Evolutionary conservation across 2,113 vertebrate species (phyloP).

Genomic region (Plotosus lineatus): DNA sequence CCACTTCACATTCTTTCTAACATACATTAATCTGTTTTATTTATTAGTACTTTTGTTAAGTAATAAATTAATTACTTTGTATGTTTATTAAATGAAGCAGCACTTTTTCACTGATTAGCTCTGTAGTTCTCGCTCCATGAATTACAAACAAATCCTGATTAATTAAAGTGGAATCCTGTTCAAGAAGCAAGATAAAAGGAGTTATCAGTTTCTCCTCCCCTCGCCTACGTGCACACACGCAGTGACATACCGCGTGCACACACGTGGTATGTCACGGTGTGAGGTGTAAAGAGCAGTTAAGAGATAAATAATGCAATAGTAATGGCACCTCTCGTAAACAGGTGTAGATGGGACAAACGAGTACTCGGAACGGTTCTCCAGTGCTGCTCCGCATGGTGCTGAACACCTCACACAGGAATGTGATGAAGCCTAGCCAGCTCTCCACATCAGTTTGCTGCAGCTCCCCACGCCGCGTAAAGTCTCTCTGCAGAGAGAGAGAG

Average conservation of each 20-base stretch:
- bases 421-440: slow-evolving; percentile 97
- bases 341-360: slow-evolving; percentile 96
- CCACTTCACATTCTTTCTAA: background rate
- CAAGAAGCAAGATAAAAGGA: background rate
- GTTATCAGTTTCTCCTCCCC: background rate
- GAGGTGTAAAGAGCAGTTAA: too few species aligned
- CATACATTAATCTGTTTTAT: background rate
- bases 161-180: background rate
- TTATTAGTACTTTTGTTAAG: background rate
- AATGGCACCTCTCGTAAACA: slow-evolving; percentile 93
- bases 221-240: background rate
- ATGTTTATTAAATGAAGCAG: background rate
- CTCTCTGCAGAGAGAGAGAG: slow-evolving; percentile 77
- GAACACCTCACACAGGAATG: slow-evolving; percentile 95
- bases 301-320: slow-evolving; percentile 23
- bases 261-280: too few species aligned
- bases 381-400: slow-evolving; percentile 94
- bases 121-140: background rate
- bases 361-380: slow-evolving; percentile 90
- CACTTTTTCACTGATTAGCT: too few species aligned
- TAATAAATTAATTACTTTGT: background rate
- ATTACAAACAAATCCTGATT: background rate
- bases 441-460: slow-evolving; percentile 91
- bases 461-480: slow-evolving; percentile 88
- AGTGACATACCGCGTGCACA: background rate